phyloP scores from a whole-genome alignment of 2,797 vertebrate species.

The Cuculus canorus region DNA sequence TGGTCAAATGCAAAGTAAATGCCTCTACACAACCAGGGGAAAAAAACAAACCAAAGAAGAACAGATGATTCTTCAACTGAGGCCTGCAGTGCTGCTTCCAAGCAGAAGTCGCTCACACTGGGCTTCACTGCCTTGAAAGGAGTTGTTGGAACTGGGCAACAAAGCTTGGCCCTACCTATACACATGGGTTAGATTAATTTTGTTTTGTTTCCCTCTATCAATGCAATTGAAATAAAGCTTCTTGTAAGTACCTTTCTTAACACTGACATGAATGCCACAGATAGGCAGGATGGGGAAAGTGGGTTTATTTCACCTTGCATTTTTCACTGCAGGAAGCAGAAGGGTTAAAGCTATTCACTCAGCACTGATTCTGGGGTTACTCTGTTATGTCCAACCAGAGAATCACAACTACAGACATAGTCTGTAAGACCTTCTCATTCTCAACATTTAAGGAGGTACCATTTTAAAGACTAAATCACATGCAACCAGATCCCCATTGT shows the following conservation, averaged over 20 bases:
- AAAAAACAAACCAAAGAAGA: background rate
- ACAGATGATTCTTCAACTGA: background rate
- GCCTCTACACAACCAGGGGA: background rate
- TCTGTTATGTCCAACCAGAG: background rate
- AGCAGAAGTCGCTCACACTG: background rate
- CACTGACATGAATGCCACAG: background rate
- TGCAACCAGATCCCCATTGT: background rate
- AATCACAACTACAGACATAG: background rate
- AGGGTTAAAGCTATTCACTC: background rate
- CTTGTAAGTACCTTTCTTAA: background rate
- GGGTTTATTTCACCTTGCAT: background rate
- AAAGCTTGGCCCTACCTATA: background rate
- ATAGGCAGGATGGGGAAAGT: background rate
- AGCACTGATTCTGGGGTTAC: background rate
- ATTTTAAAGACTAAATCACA: background rate
- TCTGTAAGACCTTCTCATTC: background rate
- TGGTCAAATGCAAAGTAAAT: slow-evolving; percentile 27
- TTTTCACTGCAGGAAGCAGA: background rate
- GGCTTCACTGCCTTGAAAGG: background rate
- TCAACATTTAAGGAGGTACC: background rate
- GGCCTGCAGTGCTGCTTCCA: background rate
- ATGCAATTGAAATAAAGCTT: background rate
- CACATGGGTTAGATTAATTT: background rate
- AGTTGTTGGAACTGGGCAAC: background rate
- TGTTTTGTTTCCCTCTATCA: background rate